Percentiles rank a stretch among this genome's conserved stretches.
These are phyloP conservation scores for Hypena proboscidalis DNA, from an alignment of 2,888 invertebrate genomes.

Conservation along the genomic window DNA sequence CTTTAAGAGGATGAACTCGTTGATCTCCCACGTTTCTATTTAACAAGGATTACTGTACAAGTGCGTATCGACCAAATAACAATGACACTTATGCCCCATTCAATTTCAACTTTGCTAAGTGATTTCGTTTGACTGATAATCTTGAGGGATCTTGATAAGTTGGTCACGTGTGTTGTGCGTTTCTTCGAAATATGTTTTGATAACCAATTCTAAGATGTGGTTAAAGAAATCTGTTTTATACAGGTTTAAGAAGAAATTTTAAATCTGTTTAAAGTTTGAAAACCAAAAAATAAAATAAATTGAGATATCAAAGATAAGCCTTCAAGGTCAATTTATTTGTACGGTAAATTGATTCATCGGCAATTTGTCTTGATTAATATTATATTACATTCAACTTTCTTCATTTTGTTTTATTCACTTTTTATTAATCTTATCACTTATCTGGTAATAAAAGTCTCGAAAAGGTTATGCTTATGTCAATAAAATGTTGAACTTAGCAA, in stretches of 20 bases:
- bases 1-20: slow-evolving; percentile 26
- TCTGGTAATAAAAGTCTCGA: too few species aligned
- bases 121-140: neutral
- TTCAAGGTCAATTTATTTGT: too few species aligned
- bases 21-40: slow-evolving; percentile 37
- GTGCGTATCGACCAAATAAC: slow-evolving; percentile 10
- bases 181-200: slow-evolving; percentile 9
- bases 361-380: too few species aligned
- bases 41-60: slow-evolving; percentile 33
- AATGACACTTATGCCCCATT: slow-evolving; percentile 2
- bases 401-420: too few species aligned
- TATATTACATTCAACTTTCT: too few species aligned
- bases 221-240: slow-evolving; percentile 16
- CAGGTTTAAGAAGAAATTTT: slow-evolving; percentile 15
- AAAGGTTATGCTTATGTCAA: too few species aligned
- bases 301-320: too few species aligned
- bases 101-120: neutral
- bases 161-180: slow-evolving; percentile 15
- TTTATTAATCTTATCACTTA: too few species aligned
- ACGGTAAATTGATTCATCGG: too few species aligned
- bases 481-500: too few species aligned
- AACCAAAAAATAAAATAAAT: too few species aligned
- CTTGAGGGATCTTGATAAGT: neutral
- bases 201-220: slow-evolving; percentile 13
- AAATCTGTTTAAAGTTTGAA: too few species aligned